These are phyloP conservation scores for Condylostylus longicornis DNA, from an alignment of 1,140 invertebrate genomes.

Conservation along the genomic window DNA sequence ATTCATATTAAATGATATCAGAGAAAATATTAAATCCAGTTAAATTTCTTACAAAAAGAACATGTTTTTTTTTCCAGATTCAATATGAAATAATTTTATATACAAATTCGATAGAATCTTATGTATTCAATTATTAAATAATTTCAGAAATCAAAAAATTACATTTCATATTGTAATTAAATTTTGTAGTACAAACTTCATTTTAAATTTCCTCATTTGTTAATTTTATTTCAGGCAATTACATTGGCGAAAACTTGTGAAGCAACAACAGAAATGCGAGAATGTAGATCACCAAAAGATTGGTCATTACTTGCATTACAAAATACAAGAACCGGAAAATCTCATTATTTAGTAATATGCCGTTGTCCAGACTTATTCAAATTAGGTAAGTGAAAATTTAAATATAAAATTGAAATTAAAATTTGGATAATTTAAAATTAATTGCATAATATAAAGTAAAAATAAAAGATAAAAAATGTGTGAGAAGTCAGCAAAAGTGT, in stretches of 20 bases:
- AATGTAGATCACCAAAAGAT: constrained; percentile 72
- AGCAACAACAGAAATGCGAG: constrained; percentile 71
- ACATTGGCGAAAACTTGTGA: constrained; percentile 88
- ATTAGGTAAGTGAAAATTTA: constrained; percentile 46
- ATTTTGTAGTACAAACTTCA: neutral
- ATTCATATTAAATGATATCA: too few relatives aligned
- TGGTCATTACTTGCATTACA: constrained; percentile 84
- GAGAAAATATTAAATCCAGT: too few relatives aligned
- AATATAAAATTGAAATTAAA: constrained; percentile 4
- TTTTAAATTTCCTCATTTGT: neutral
- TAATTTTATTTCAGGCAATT: constrained; percentile 39
- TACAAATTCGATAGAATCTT: neutral
- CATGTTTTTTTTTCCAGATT: too few relatives aligned
- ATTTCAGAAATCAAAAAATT: neutral
- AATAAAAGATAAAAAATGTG: neutral
- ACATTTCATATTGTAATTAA: neutral
- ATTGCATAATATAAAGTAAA: too few relatives aligned
- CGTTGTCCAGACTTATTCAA: constrained; percentile 70
- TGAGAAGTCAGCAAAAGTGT: too few relatives aligned
- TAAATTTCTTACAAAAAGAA: too few relatives aligned
- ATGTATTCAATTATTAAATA: neutral
- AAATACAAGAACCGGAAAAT: constrained; percentile 82
- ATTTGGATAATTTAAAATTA: neutral
- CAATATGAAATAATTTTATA: too few relatives aligned
- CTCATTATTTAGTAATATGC: constrained; percentile 86